A percentile compares a stretch with the other conserved stretches of the same genome.
Conservation (phyloP, 2,113 vertebrate species). For the Rallus limicola region DNA sequence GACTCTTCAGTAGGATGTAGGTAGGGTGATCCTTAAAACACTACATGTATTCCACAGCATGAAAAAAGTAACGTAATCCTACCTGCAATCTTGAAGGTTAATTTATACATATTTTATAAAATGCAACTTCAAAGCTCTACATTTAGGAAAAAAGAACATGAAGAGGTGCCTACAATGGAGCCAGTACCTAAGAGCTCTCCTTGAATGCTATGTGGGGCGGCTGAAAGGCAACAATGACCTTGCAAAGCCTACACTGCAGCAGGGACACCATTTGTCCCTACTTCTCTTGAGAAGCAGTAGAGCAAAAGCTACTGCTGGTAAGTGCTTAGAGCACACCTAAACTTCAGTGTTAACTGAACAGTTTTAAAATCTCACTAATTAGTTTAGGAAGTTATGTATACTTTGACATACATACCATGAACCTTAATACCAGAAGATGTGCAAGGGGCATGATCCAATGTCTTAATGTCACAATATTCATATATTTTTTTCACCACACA, state of each 20-base stretch:
- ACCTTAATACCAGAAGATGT: not conserved
- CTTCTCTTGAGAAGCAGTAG: not conserved
- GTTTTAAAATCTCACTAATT: not conserved
- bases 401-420: not conserved
- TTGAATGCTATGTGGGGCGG: fast-evolving
- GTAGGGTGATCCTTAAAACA: not conserved
- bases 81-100: not conserved
- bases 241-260: not conserved
- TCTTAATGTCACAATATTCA: not conserved
- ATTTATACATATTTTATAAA: not conserved
- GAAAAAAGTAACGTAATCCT: not conserved
- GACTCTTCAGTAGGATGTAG: not conserved
- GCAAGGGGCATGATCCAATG: not conserved
- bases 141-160: not conserved
- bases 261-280: fast-evolving
- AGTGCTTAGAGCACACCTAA: not conserved
- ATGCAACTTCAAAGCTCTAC: not conserved
- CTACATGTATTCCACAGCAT: not conserved
- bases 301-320: not conserved
- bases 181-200: not conserved
- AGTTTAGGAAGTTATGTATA: not conserved
- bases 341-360: not conserved
- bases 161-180: not conserved
- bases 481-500: not conserved
- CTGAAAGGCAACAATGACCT: not conserved